A percentile compares a stretch with the other conserved stretches of the same genome.
These are phyloP conservation scores for Saxicola maurus DNA, from an alignment of 2,797 vertebrate species.

Conservation along the genomic window DNA sequence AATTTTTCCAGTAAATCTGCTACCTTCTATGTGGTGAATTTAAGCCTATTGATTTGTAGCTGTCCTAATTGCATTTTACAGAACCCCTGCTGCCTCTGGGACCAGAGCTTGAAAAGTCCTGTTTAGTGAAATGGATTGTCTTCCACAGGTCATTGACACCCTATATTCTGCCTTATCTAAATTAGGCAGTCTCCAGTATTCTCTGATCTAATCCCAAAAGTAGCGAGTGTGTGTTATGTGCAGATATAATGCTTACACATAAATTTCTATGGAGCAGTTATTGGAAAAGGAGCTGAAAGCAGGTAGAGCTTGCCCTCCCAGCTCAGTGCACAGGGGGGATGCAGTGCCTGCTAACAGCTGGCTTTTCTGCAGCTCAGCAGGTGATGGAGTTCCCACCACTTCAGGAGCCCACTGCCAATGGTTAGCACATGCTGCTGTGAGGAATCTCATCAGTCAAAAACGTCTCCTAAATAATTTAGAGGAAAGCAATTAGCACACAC, in stretches of 20 bases:
- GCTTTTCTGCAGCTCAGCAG: not conserved
- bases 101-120: not conserved
- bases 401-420: slow-evolving; percentile 3
- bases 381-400: not conserved
- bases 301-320: not conserved
- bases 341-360: not conserved
- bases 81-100: not conserved
- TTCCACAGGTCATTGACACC: not conserved
- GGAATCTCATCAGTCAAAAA: slow-evolving; percentile 35
- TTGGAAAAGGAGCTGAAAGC: slow-evolving; percentile 10
- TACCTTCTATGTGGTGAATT: not conserved
- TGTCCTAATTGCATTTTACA: slow-evolving; percentile 28
- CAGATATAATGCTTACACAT: not conserved
- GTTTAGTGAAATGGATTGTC: not conserved
- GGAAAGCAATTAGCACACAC: slow-evolving; percentile 51
- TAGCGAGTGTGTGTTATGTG: not conserved
- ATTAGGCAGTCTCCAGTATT: not conserved
- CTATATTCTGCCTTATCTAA: slow-evolving; percentile 15
- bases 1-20: slow-evolving; percentile 6
- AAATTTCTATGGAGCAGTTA: not conserved
- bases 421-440: slow-evolving; percentile 17
- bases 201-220: slow-evolving; percentile 24
- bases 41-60: slow-evolving; percentile 22
- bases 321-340: not conserved
- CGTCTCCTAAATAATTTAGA: slow-evolving; percentile 42